Evolutionary conservation across 1,140 invertebrate species (phyloP).

Genomic region (Gyrodactylus bullatarudis): DNA sequence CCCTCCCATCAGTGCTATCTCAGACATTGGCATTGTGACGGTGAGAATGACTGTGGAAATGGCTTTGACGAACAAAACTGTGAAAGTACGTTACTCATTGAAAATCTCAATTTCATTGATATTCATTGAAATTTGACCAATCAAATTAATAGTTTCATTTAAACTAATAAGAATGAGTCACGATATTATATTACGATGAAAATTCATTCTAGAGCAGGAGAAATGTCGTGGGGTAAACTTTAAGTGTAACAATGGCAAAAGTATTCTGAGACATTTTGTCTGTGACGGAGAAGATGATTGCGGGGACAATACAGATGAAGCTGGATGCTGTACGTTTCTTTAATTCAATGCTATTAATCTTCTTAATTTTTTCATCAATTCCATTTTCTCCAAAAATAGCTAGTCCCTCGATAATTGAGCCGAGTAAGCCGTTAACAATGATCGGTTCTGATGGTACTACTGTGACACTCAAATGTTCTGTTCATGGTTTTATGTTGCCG

Average conservation of each 20-base stretch:
- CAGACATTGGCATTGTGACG: neutral
- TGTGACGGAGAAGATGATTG: neutral
- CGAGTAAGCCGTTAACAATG: neutral
- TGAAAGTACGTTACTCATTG: neutral
- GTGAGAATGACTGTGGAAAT: neutral
- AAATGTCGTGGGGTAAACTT: neutral
- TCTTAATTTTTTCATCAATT: neutral
- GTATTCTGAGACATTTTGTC: neutral
- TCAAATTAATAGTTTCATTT: too few species aligned
- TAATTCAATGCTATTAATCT: neutral
- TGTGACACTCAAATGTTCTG: neutral
- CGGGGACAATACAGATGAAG: neutral
- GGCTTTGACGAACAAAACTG: neutral
- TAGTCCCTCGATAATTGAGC: neutral
- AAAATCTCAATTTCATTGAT: too few species aligned
- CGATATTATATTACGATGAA: too few species aligned
- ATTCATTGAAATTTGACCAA: too few species aligned
- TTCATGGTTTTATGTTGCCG: neutral
- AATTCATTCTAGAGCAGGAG: too few species aligned
- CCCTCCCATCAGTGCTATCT: neutral
- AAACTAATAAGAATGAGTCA: too few species aligned
- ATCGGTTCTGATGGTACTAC: neutral
- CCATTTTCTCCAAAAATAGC: neutral
- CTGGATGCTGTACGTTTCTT: neutral
- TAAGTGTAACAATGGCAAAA: neutral